These are phyloP conservation scores for Paradoxurus hermaphroditus DNA, from an alignment of 2,113 vertebrate species.

Conservation along the genomic window DNA sequence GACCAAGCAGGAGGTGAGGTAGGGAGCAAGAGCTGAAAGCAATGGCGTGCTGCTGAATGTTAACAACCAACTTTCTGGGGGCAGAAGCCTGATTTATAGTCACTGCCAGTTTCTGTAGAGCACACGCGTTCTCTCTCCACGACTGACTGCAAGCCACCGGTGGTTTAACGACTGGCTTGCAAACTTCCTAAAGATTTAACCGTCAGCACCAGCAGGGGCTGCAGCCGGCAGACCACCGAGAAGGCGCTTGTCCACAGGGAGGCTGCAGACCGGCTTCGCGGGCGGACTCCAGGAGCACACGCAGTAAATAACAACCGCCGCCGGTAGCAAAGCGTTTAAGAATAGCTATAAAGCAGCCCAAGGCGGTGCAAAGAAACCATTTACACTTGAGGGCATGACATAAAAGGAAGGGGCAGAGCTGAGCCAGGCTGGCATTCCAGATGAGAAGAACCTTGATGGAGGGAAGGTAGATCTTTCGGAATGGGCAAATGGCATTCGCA, in stretches of 20 bases:
- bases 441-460: not conserved
- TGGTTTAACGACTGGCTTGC: not conserved
- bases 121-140: not conserved
- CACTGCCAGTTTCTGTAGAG: not conserved
- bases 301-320: not conserved
- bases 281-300: not conserved
- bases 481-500: fast-evolving
- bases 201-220: not conserved
- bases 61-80: not conserved
- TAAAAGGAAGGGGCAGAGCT: not conserved
- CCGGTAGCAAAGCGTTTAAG: not conserved
- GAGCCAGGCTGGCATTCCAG: not conserved
- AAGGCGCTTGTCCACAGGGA: not conserved
- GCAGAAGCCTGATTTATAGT: not conserved
- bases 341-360: not conserved
- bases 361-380: not conserved
- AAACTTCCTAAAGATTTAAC: not conserved
- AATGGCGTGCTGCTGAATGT: no score
- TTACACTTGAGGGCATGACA: not conserved
- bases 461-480: not conserved
- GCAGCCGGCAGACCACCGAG: not conserved
- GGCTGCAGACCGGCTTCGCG: not conserved
- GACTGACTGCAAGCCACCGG: not conserved
- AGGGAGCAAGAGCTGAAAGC: not conserved
- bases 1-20: not conserved